These are phyloP conservation scores for Paratrypauchen microcephalus DNA, from an alignment of 2,797 vertebrate species.

Conservation along the genomic window DNA sequence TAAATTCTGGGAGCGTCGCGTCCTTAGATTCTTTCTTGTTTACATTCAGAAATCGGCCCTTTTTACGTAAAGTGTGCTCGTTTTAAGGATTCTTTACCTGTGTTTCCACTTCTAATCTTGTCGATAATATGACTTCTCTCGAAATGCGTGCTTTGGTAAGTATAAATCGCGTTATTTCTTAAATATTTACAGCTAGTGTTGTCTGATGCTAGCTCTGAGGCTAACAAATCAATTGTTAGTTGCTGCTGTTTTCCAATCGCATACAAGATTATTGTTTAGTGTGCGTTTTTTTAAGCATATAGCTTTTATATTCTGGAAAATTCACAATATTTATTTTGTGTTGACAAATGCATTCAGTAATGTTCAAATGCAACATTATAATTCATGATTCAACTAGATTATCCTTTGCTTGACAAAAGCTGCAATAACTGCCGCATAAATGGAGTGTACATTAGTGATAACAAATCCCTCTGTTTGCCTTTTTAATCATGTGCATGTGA, in stretches of 20 bases:
- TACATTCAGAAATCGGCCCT: background rate
- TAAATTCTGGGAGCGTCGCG: constrained; percentile 41
- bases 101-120: background rate
- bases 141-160: background rate
- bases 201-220: background rate
- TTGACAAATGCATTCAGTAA: too few relatives aligned
- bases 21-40: background rate
- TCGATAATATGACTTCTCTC: background rate
- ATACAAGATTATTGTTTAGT: too few relatives aligned
- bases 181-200: background rate
- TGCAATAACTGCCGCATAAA: too few relatives aligned
- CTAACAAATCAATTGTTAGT: background rate
- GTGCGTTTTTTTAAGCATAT: too few relatives aligned
- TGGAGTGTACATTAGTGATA: too few relatives aligned
- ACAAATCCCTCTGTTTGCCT: too few relatives aligned
- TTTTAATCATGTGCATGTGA: too few relatives aligned
- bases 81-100: background rate
- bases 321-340: too few relatives aligned
- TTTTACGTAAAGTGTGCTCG: background rate
- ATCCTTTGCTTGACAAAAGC: too few relatives aligned
- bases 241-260: background rate
- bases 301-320: too few relatives aligned
- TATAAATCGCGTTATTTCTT: background rate
- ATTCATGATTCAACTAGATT: too few relatives aligned
- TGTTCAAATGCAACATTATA: too few relatives aligned